Percentiles rank a stretch among this genome's conserved stretches.
These are phyloP conservation scores for Papilio protenor DNA, from an alignment of 2,888 invertebrate species.

Conservation along the genomic window DNA sequence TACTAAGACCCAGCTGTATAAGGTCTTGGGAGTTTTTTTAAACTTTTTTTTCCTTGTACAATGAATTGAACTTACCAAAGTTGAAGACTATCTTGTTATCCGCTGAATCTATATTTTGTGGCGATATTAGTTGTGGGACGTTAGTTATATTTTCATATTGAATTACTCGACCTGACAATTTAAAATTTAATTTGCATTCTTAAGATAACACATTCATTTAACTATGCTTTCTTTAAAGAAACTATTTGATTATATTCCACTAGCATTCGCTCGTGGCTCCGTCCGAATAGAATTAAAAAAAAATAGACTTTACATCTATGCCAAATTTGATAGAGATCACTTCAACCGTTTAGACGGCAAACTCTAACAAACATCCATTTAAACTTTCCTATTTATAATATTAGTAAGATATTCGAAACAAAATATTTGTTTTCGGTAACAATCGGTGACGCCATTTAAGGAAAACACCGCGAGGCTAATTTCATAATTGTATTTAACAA, in stretches of 20 bases:
- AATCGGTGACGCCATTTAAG: conserved; percentile 4
- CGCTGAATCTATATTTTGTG: neutral
- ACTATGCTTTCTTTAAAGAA: too few species aligned
- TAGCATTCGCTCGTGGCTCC: neutral
- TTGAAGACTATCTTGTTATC: conserved; percentile 46
- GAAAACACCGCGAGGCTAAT: neutral
- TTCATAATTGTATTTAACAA: neutral
- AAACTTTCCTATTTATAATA: neutral
- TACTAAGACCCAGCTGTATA: too few species aligned
- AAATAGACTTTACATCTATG: neutral
- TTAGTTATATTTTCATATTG: conserved; percentile 20
- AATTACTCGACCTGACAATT: conserved; percentile 36
- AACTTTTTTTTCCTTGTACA: too few species aligned
- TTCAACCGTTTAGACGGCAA: neutral
- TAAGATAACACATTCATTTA: neutral
- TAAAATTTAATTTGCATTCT: neutral
- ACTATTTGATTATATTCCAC: neutral
- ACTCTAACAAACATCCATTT: too few species aligned
- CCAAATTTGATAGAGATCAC: neutral
- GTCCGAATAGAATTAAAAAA: neutral
- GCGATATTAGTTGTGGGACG: conserved; percentile 21
- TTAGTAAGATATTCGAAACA: neutral
- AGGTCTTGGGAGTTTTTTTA: too few species aligned
- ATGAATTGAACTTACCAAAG: conserved; percentile 53
- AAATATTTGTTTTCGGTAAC: neutral